Evolutionary conservation across 1,140 invertebrate species (phyloP), one percentile per base, ranked within the genome.

Genomic region (Dermatophagoides farinae): DNA sequence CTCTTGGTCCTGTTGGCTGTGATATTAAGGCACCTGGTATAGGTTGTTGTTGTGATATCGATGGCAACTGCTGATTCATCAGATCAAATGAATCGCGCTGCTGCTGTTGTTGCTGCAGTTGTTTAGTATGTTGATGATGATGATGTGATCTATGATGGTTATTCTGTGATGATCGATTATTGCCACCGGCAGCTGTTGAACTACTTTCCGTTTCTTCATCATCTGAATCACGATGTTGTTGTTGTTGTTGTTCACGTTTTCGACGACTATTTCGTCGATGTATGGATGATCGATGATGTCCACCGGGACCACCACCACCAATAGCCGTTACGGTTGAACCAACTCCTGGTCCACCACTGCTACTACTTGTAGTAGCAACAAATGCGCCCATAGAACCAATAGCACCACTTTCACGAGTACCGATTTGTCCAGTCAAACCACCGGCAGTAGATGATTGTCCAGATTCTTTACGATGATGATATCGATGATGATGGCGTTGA

Each of bases 141-240:
- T 44, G 43, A 16, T 44, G 43, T 44, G 14, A 2, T 44, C 18
- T 16, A n/a, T 44, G 43, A 20, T 43, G 58, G 23, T 22, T 22
- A 31, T 20, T 38, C 63, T 57, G 64, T 61, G 64, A 66, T 63
- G 64, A 62, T 65, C 65, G 64, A 50, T 50, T 63, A 43, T 61
- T 57, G 55, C 66, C 66, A 46, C 60, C 22, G 6, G 25, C 38
- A 8, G 18, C 52, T 6, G 52, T 16, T 54, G 22, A 23, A 52
- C 65, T 65, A 22, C 61, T 64, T 61, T 67, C 66, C 39, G 67
- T 64, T 57, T 61, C 64, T 47, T 66, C 66, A 37, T 59, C 51
- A 25, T 52, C 63, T 46, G 40, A 22, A 25, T 23, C 31, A 31
- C 22, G 46, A 47, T 47, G 46, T 9, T 47, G 46, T 47, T 47